phyloP scores from a whole-genome alignment of 2,797 vertebrate species.

The Gambusia yucatana region DNA sequence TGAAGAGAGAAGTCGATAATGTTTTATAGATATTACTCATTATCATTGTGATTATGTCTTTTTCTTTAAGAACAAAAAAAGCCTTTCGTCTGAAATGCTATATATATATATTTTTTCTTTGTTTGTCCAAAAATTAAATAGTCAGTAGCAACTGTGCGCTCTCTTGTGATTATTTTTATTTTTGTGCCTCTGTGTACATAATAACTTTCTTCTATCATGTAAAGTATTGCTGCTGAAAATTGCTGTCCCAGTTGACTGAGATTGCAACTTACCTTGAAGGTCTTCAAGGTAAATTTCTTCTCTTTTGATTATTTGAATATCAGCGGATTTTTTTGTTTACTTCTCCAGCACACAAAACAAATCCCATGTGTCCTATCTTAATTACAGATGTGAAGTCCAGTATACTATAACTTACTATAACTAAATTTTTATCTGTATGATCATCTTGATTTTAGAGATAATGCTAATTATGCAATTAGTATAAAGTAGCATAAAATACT shows the following conservation, averaged over 20 bases:
- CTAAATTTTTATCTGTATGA: background rate
- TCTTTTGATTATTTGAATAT: conserved; percentile 26
- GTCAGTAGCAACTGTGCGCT: conserved; percentile 71
- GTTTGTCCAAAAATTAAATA: conserved; percentile 85
- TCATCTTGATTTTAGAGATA: background rate
- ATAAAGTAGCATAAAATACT: background rate
- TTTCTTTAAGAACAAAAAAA: conserved; percentile 71
- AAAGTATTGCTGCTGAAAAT: background rate
- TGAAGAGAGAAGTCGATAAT: conserved; percentile 80
- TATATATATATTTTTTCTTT: conserved; percentile 79
- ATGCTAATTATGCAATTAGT: background rate
- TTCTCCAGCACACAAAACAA: conserved; percentile 26
- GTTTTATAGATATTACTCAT: conserved; percentile 82
- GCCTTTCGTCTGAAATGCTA: conserved; percentile 79
- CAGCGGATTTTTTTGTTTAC: conserved; percentile 10
- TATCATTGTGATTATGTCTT: conserved; percentile 74
- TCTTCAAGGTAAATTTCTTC: conserved; percentile 16
- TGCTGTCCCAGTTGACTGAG: conserved; percentile 6
- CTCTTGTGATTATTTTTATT: conserved; percentile 39
- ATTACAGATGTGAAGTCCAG: background rate
- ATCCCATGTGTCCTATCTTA: background rate
- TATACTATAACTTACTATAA: background rate
- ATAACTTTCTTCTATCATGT: background rate
- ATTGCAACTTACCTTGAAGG: conserved; percentile 18
- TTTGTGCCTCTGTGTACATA: conserved; percentile 1